Percentiles rank a stretch among this genome's conserved stretches.
phyloP scores from a whole-genome alignment of 2,888 invertebrate species.

The Teinopalpus imperialis region DNA sequence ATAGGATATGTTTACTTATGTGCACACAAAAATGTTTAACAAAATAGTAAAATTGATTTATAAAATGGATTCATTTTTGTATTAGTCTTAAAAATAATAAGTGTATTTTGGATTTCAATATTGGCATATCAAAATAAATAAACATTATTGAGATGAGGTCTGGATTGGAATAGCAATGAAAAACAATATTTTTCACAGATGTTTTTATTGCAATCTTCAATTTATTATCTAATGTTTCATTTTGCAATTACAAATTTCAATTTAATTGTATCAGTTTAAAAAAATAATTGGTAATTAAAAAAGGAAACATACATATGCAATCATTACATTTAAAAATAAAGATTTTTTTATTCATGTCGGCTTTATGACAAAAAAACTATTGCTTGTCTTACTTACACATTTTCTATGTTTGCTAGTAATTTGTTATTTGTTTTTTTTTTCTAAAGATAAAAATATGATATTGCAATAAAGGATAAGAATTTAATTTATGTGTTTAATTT shows the following conservation, averaged over 20 bases:
- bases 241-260: background rate
- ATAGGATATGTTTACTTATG: conserved; percentile 28
- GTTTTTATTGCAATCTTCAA: conserved; percentile 23
- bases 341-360: too few species aligned
- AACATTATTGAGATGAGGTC: conserved; percentile 29
- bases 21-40: conserved; percentile 6
- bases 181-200: conserved; percentile 54
- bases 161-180: conserved; percentile 44
- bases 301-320: too few species aligned
- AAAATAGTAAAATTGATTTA: conserved; percentile 7
- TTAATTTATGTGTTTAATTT: conserved; percentile 31
- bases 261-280: too few species aligned
- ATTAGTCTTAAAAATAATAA: conserved; percentile 26
- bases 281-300: too few species aligned
- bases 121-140: conserved; percentile 47
- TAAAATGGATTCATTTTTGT: conserved; percentile 5
- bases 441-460: conserved; percentile 57
- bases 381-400: background rate
- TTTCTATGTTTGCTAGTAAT: conserved; percentile 38
- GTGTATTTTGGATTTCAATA: conserved; percentile 7
- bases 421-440: conserved; percentile 58
- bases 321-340: too few species aligned
- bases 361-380: background rate
- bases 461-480: conserved; percentile 62
- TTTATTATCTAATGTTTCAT: conserved; percentile 4